phyloP scores from a whole-genome alignment of 2,888 invertebrate species.

The Euproctis similis region DNA sequence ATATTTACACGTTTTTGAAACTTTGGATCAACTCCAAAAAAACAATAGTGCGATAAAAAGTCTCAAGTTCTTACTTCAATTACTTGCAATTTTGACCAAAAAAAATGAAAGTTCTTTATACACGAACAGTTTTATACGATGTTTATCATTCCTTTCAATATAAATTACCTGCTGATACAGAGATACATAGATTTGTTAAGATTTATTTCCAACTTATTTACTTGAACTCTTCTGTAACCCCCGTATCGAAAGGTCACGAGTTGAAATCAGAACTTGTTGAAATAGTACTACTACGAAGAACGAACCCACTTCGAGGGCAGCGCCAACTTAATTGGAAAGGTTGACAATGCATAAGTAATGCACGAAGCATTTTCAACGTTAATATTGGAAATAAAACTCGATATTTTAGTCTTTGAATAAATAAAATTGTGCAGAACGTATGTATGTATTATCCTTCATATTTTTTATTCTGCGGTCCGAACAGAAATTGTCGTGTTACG shows the following conservation, averaged over 20 bases:
- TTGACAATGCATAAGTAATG: slow-evolving; percentile 26
- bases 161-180: too few species aligned
- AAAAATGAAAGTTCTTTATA: too few species aligned
- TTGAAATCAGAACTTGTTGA: slow-evolving; percentile 13
- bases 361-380: slow-evolving; percentile 16
- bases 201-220: background rate
- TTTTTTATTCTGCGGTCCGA: background rate
- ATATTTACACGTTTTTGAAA: too few species aligned
- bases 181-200: background rate
- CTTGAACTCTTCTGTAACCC: background rate
- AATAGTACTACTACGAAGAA: slow-evolving; percentile 11
- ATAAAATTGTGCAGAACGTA: background rate
- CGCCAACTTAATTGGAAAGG: slow-evolving; percentile 17
- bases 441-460: too few species aligned
- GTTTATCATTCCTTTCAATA: too few species aligned
- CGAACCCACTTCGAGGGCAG: slow-evolving; percentile 9
- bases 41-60: too few species aligned
- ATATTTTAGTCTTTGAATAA: slow-evolving; percentile 6
- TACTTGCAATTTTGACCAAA: too few species aligned
- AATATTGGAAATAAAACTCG: slow-evolving; percentile 7
- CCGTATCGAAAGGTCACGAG: slow-evolving; percentile 9
- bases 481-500: background rate
- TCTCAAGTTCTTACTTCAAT: too few species aligned
- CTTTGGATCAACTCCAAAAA: too few species aligned
- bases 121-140: too few species aligned